Conservation (phyloP, 2,888 invertebrate genomes). For the Ceriagrion tenellum region DNA sequence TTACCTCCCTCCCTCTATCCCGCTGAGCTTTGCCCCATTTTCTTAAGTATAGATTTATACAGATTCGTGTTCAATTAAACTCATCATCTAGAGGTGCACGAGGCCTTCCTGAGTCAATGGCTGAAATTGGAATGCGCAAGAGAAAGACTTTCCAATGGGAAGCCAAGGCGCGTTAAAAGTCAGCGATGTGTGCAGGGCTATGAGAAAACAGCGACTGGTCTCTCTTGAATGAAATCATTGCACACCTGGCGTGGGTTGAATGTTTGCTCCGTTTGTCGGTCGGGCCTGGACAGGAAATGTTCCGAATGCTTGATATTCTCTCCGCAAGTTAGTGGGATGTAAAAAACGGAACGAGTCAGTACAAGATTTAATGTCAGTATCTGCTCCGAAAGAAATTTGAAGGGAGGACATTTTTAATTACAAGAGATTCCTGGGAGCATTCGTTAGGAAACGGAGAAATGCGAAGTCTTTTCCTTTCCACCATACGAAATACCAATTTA, state of each 20-base stretch:
- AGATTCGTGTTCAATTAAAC: background rate
- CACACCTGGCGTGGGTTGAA: background rate
- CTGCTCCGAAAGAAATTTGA: background rate
- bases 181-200: background rate
- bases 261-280: background rate
- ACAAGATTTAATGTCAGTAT: background rate
- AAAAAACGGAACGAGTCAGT: background rate
- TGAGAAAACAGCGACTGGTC: background rate
- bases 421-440: no score
- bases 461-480: no score
- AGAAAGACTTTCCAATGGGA: background rate
- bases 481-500: no score
- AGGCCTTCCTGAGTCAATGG: background rate
- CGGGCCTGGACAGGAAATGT: background rate
- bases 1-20: background rate
- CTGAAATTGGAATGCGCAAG: background rate
- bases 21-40: background rate
- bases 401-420: background rate
- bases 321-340: background rate
- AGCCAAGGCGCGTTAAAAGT: background rate
- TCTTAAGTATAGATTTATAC: background rate
- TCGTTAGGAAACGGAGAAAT: no score
- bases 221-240: background rate
- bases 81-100: background rate
- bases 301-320: background rate